These are phyloP conservation scores for Thelaira solivaga DNA, from an alignment of 2,888 invertebrate species.

Conservation along the genomic window DNA sequence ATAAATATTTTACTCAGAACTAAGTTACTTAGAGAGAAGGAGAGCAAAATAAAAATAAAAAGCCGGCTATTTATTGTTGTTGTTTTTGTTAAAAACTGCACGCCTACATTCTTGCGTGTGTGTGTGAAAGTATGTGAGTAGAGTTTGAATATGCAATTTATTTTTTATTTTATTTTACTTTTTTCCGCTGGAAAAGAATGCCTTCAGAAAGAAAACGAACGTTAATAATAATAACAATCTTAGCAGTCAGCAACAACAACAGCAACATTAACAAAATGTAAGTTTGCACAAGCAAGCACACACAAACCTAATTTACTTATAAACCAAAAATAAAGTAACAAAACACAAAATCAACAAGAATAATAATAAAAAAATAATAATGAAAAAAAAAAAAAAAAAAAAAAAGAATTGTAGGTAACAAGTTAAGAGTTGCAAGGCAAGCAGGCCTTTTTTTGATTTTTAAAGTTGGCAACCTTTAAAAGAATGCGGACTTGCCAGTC, in stretches of 20 bases:
- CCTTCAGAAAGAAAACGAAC: conserved; percentile 47
- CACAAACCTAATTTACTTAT: conserved; percentile 21
- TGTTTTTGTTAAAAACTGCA: conserved; percentile 34
- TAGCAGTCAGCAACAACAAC: conserved; percentile 31
- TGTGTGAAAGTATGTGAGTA: conserved; percentile 20
- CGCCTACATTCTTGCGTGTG: conserved; percentile 44
- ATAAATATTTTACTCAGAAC: background rate
- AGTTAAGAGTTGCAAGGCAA: conserved; percentile 62
- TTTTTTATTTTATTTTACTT: background rate
- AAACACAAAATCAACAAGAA: too few species aligned
- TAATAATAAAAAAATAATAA: background rate
- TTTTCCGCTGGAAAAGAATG: conserved; percentile 22
- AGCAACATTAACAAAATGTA: conserved; percentile 2
- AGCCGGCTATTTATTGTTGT: conserved; percentile 44
- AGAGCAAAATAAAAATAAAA: conserved; percentile 14
- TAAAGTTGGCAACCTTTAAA: conserved; percentile 75
- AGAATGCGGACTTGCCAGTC: conserved; percentile 73
- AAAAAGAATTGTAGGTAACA: conserved; percentile 52
- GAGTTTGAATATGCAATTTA: conserved; percentile 36
- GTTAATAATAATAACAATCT: conserved; percentile 49
- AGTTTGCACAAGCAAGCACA: conserved; percentile 3
- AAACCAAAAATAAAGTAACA: conserved; percentile 23
- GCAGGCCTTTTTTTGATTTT: conserved; percentile 59
- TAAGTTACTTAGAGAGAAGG: background rate
- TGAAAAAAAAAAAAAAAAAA: background rate